Percentiles rank a stretch among this genome's conserved stretches.
These are phyloP conservation scores for Anas platyrhynchos DNA, from an alignment of 2,113 vertebrate species.

Conservation along the genomic window DNA sequence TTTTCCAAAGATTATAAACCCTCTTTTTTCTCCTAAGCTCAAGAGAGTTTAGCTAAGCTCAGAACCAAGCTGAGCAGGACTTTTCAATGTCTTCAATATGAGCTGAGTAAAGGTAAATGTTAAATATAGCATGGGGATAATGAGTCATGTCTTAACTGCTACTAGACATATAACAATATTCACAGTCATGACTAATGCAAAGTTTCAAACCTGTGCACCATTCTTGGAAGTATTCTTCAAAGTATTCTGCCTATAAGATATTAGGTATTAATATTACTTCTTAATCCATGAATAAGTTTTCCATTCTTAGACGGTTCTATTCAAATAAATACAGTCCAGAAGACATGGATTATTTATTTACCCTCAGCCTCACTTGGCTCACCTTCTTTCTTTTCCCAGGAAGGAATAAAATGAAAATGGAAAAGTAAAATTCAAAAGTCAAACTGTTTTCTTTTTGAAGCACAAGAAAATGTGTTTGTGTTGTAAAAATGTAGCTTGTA, in stretches of 20 bases:
- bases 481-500: too few relatives aligned
- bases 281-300: not conserved
- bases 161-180: not conserved
- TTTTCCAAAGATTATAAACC: too few relatives aligned
- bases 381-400: not conserved
- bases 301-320: not conserved
- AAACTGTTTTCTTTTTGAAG: not conserved
- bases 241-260: not conserved
- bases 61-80: not conserved
- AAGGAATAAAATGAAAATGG: not conserved
- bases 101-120: not conserved
- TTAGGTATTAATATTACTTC: not conserved
- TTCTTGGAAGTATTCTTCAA: not conserved
- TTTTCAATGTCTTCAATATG: not conserved
- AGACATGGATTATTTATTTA: not conserved
- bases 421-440: not conserved
- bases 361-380: not conserved
- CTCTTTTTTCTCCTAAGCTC: too few relatives aligned
- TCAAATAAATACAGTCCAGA: not conserved
- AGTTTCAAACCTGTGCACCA: not conserved
- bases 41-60: too few relatives aligned
- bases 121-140: not conserved
- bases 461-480: not conserved
- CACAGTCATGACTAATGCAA: not conserved
- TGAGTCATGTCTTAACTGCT: not conserved